These are phyloP conservation scores for Ichneumoninae sp. DNA, from an alignment of 2,888 invertebrate genomes.

Conservation along the genomic window DNA sequence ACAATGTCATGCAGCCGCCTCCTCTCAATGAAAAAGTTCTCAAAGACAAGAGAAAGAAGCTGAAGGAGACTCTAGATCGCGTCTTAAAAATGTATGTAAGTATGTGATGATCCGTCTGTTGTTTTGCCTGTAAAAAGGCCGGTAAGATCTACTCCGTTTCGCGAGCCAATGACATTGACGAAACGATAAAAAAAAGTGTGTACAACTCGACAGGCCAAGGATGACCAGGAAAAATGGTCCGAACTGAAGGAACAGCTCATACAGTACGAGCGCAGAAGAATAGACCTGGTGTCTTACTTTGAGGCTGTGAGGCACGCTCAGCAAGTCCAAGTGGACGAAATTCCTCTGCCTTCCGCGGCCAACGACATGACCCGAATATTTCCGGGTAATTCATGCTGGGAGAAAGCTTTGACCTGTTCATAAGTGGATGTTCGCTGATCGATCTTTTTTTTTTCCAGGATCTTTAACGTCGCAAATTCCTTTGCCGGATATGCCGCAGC, in stretches of 20 bases:
- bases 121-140: not conserved
- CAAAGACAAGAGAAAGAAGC: slow-evolving; percentile 97
- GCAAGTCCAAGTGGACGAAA: slow-evolving; percentile 97
- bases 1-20: slow-evolving; percentile 96
- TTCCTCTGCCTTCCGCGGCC: slow-evolving; percentile 91
- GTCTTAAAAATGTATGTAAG: slow-evolving; percentile 98
- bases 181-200: not conserved
- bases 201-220: slow-evolving; percentile 90
- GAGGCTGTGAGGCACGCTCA: slow-evolving; percentile 98
- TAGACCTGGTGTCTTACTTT: slow-evolving; percentile 95
- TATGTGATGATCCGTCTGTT: slow-evolving; percentile 79
- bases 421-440: not conserved
- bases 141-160: slow-evolving; percentile 30
- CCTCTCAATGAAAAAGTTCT: slow-evolving; percentile 98
- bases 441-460: slow-evolving; percentile 71
- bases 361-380: slow-evolving; percentile 79
- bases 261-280: slow-evolving; percentile 95
- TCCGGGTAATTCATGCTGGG: slow-evolving; percentile 72
- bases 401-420: not conserved
- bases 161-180: not conserved
- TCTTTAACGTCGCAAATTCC: slow-evolving; percentile 87
- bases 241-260: slow-evolving; percentile 95
- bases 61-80: slow-evolving; percentile 97
- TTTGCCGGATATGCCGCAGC: slow-evolving; percentile 84
- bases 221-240: slow-evolving; percentile 97